phyloP scores from a whole-genome alignment of 2,797 vertebrate species.

The Girardinus metallicus region DNA sequence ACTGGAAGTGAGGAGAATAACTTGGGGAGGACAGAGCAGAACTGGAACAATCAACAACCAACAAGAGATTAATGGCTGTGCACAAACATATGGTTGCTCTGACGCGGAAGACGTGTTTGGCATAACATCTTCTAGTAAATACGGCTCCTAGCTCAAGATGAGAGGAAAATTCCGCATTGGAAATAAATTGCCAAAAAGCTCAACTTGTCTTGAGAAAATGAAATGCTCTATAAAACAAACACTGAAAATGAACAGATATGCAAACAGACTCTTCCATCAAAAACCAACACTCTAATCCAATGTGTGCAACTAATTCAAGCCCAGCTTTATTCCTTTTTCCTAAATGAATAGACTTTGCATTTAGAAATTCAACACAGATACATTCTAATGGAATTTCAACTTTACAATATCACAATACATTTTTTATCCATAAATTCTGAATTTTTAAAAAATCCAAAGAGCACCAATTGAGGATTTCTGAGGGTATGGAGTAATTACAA shows the following conservation, averaged over 20 bases:
- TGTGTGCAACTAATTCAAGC: background rate
- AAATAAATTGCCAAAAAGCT: conserved; percentile 46
- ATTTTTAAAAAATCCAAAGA: background rate
- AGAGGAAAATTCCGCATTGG: conserved; percentile 37
- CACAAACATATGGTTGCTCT: conserved; percentile 77
- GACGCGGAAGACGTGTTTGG: conserved; percentile 70
- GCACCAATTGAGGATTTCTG: background rate
- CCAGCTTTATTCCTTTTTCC: background rate
- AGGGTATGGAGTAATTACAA: background rate
- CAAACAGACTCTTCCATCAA: background rate
- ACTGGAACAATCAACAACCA: conserved; percentile 69
- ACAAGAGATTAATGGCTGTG: conserved; percentile 69
- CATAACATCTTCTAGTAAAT: conserved; percentile 61
- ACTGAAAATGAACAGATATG: conserved; percentile 30
- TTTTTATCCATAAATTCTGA: background rate
- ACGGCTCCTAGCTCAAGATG: conserved; percentile 48
- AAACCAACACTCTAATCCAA: background rate
- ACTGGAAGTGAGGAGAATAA: conserved; percentile 66
- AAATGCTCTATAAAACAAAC: conserved; percentile 30
- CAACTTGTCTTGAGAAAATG: conserved; percentile 47
- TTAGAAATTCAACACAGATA: background rate
- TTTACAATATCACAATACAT: background rate
- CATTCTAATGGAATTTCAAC: background rate
- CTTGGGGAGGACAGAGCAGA: conserved; percentile 63
- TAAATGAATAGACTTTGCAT: background rate